Percentiles rank a stretch among this genome's conserved stretches.
Evolutionary conservation across 2,888 invertebrate genomes (phyloP).

Genomic region (Callyntrura sp.): DNA sequence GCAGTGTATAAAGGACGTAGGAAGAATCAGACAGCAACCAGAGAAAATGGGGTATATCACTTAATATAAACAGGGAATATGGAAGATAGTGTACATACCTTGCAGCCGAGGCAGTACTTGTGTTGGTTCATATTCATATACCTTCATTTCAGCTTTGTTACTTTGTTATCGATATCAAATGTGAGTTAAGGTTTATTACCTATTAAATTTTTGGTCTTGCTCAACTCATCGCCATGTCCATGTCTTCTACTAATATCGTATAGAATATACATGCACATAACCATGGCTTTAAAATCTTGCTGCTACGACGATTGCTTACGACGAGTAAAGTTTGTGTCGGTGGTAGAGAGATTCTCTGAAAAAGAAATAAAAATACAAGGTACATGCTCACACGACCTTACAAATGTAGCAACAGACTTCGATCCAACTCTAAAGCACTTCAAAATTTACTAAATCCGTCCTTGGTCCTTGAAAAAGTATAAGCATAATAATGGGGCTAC

Average conservation of each 20-base stretch:
- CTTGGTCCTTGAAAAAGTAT: too few species aligned
- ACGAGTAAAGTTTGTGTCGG: conserved; percentile 34
- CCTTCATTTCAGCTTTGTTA: conserved; percentile 8
- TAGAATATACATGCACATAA: background rate
- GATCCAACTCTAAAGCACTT: too few species aligned
- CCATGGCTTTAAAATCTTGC: background rate
- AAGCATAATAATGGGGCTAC: too few species aligned
- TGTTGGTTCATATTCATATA: background rate
- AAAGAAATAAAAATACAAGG: conserved; percentile 36
- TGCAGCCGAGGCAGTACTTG: background rate
- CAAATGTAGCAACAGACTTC: conserved; percentile 24
- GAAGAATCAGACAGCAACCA: too few species aligned
- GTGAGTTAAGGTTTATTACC: conserved; percentile 51
- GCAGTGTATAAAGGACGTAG: too few species aligned
- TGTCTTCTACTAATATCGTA: conserved; percentile 22
- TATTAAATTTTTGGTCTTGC: conserved; percentile 44
- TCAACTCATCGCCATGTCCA: conserved; percentile 16
- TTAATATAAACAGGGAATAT: background rate
- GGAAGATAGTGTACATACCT: background rate
- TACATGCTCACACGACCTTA: conserved; percentile 25
- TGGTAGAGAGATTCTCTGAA: conserved; percentile 40
- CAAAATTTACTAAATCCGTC: too few species aligned
- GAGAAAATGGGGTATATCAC: too few species aligned
- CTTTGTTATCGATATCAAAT: conserved; percentile 6
- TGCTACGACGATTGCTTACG: conserved; percentile 10